phyloP scores from a whole-genome alignment of 2,888 invertebrate species.

The Eulithis testata region DNA sequence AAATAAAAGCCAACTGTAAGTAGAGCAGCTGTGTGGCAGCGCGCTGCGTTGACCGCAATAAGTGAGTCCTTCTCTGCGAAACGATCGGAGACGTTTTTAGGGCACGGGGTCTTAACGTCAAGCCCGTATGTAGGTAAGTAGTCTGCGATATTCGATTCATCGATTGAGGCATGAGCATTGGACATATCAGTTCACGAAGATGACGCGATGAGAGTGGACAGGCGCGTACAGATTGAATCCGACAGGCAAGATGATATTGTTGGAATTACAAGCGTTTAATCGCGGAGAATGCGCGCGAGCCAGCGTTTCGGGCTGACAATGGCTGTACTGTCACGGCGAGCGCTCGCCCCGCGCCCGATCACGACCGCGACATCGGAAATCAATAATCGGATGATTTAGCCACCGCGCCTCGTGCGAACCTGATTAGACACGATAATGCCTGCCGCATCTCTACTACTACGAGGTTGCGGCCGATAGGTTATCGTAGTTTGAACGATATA shows the following conservation, averaged over 20 bases:
- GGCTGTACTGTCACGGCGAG: conserved; percentile 77
- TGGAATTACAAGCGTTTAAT: conserved; percentile 83
- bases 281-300: conserved; percentile 73
- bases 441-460: conserved; percentile 67
- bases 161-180: conserved; percentile 35
- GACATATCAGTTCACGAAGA: conserved; percentile 46
- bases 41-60: conserved; percentile 32
- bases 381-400: conserved; percentile 85
- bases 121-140: conserved; percentile 43
- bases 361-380: conserved; percentile 84
- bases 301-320: conserved; percentile 72
- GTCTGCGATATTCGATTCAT: conserved; percentile 44
- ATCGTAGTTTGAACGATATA: conserved; percentile 69
- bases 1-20: conserved; percentile 31
- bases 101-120: conserved; percentile 57
- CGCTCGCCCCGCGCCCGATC: conserved; percentile 77
- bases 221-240: conserved; percentile 70
- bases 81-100: conserved; percentile 47
- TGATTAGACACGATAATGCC: conserved; percentile 82
- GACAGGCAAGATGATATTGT: conserved; percentile 78
- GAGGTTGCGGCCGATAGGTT: conserved; percentile 73
- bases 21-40: conserved; percentile 21
- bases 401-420: conserved; percentile 84
- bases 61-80: conserved; percentile 32
- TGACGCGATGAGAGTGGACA: conserved; percentile 62